Conservation (phyloP, 1,140 invertebrate species). For the Diachasma alloeum region DNA sequence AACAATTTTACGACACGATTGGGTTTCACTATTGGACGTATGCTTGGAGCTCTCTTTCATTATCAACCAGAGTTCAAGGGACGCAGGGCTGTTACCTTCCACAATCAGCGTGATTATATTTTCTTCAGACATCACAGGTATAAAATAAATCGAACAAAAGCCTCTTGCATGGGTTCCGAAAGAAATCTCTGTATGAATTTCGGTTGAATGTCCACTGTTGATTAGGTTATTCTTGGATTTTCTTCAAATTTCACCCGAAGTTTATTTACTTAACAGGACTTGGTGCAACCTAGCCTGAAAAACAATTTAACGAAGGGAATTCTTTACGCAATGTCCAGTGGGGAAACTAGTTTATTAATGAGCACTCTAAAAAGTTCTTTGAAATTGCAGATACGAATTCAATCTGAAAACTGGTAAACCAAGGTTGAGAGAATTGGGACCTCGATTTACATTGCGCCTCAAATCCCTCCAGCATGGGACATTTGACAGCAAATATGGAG, state of each 20-base stretch:
- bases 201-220: too few species aligned
- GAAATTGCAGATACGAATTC: slow-evolving; percentile 84
- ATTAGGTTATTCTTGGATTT: too few species aligned
- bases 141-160: too few species aligned
- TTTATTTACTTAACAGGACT: too few species aligned
- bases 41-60: slow-evolving; percentile 97
- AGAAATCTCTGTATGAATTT: too few species aligned
- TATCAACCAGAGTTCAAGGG: slow-evolving; percentile 95
- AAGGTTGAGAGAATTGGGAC: slow-evolving; percentile 92
- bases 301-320: too few species aligned
- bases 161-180: too few species aligned
- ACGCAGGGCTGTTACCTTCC: slow-evolving; percentile 93
- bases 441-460: slow-evolving; percentile 93
- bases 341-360: neutral
- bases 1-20: slow-evolving; percentile 97
- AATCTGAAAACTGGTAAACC: slow-evolving; percentile 79
- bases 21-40: slow-evolving; percentile 87
- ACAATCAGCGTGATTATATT: slow-evolving; percentile 99
- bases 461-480: slow-evolving; percentile 94
- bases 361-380: neutral
- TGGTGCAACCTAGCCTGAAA: too few species aligned
- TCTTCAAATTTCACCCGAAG: too few species aligned
- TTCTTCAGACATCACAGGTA: slow-evolving; percentile 98
- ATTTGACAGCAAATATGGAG: slow-evolving; percentile 95
- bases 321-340: too few species aligned